These are phyloP conservation scores for Acleris sparsana DNA, from an alignment of 2,888 invertebrate genomes.

Conservation along the genomic window DNA sequence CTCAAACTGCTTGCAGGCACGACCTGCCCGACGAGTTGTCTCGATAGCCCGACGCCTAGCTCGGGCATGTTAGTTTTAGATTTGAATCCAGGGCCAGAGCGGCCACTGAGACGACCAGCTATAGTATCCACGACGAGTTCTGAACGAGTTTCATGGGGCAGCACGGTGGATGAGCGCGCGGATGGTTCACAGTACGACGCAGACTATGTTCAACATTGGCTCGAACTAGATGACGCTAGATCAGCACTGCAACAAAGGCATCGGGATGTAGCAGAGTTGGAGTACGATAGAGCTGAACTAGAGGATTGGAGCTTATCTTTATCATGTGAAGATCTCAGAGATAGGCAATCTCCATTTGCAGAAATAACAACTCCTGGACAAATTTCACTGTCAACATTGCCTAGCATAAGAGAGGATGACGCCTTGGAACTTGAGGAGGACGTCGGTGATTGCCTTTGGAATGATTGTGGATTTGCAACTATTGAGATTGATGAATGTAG, in stretches of 20 bases:
- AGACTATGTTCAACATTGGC: constrained; percentile 90
- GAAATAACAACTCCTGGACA: constrained; percentile 85
- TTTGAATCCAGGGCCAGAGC: constrained; percentile 82
- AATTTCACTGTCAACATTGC: constrained; percentile 86
- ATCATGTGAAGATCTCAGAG: constrained; percentile 87
- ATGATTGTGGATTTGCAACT: constrained; percentile 88
- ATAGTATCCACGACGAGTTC: constrained; percentile 79
- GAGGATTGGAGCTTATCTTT: constrained; percentile 91
- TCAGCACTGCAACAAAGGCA: constrained; percentile 87
- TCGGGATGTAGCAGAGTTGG: constrained; percentile 87
- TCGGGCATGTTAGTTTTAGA: constrained; percentile 85
- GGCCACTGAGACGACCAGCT: constrained; percentile 84
- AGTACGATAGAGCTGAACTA: constrained; percentile 89
- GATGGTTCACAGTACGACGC: constrained; percentile 86
- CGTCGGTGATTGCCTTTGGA: constrained; percentile 89
- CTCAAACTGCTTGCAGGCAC: constrained; percentile 86
- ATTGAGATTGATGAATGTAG: constrained; percentile 87
- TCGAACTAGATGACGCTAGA: constrained; percentile 88
- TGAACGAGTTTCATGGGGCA: constrained; percentile 84
- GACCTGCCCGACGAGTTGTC: constrained; percentile 78
- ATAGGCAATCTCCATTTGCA: constrained; percentile 77
- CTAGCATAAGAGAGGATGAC: constrained; percentile 89
- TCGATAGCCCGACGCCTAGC: constrained; percentile 84
- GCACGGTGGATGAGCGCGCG: constrained; percentile 82
- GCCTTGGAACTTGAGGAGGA: constrained; percentile 89